Base-by-base conservation (phyloP, 1,140 invertebrate genomes). In the Himalopsyche phryganea region DNA sequence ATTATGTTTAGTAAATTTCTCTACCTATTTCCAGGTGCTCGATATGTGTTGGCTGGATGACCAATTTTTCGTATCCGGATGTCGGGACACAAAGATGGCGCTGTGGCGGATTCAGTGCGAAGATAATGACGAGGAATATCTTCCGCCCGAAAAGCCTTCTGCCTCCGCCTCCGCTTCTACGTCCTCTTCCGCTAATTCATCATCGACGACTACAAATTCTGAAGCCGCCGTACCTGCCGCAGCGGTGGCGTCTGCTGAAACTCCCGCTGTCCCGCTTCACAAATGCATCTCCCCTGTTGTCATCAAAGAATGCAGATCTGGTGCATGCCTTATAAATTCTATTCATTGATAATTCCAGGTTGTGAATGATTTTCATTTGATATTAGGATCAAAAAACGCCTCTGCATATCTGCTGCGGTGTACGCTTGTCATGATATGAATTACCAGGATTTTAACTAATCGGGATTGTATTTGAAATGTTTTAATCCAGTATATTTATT, bases 11-110 rank as follows among this genome's bases (percentile, higher is more conserved):
- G n/a, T n/a, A n/a, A n/a, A n/a, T n/a, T n/a, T n/a, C n/a, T n/a
- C n/a, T n/a, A n/a, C n/a, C n/a, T n/a, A n/a, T n/a, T 63, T 61
- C 0, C 54, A 80, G 79, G 78, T 82, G 38, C 94, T 97, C 77
- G 96, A 96, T 67, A 86, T 96, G 82, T 91, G 89, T 67, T 98
- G 95, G 95, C 71, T 98, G 42, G 94, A 98, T 75, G 95, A 98
- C 77, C 89, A 96, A 71, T 96, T 94, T 78, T 72, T 97, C 47
- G 93, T 97, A 13, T 93, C 92, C 17, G 94, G 94, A 2, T 95
- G 93, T 0, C 83, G 93, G 57, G 94, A 98, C 71, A 92, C 91
- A 0, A 88, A 86, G 71, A 83, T 92, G 79, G 85, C 87, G 41
- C 73, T 92, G 35, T 92, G 90, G 90, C 79, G 85, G 56, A 85